phyloP scores from a whole-genome alignment of 2,797 vertebrate genomes.

The Eupleurogrammus muticus region DNA sequence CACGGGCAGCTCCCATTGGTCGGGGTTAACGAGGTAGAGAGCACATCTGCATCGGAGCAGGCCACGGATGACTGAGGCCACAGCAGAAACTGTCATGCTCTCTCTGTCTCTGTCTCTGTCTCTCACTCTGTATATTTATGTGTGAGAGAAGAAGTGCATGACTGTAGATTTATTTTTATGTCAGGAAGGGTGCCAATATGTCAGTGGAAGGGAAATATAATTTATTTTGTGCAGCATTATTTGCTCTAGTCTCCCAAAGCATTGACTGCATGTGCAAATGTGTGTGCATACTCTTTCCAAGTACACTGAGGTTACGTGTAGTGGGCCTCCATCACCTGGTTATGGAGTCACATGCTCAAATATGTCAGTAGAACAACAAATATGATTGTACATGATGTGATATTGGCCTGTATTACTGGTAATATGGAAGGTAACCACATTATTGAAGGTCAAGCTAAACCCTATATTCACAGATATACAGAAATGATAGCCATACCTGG shows the following conservation, averaged over 20 bases:
- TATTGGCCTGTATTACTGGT: neutral
- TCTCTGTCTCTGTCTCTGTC: constrained; percentile 13
- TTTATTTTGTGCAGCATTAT: constrained; percentile 22
- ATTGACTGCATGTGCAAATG: constrained; percentile 10
- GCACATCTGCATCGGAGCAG: constrained; percentile 77
- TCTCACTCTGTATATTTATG: constrained; percentile 21
- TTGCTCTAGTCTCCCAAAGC: constrained; percentile 7
- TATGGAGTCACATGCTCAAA: constrained; percentile 10
- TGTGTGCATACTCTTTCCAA: neutral
- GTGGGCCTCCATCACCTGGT: neutral
- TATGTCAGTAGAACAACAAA: constrained; percentile 14
- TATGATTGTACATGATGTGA: constrained; percentile 10
- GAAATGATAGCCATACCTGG: neutral
- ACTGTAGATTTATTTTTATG: constrained; percentile 47
- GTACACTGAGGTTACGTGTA: neutral
- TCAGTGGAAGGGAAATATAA: constrained; percentile 22
- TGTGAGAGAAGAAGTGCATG: constrained; percentile 23
- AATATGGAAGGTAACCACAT: neutral
- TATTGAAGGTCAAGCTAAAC: neutral
- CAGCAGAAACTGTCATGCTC: constrained; percentile 45
- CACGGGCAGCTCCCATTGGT: constrained; percentile 72
- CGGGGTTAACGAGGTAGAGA: constrained; percentile 76
- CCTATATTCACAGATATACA: no score
- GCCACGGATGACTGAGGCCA: constrained; percentile 70
- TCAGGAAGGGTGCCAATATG: constrained; percentile 44